Conservation (phyloP, 2,888 invertebrate species). For the Hemithea aestivaria region DNA sequence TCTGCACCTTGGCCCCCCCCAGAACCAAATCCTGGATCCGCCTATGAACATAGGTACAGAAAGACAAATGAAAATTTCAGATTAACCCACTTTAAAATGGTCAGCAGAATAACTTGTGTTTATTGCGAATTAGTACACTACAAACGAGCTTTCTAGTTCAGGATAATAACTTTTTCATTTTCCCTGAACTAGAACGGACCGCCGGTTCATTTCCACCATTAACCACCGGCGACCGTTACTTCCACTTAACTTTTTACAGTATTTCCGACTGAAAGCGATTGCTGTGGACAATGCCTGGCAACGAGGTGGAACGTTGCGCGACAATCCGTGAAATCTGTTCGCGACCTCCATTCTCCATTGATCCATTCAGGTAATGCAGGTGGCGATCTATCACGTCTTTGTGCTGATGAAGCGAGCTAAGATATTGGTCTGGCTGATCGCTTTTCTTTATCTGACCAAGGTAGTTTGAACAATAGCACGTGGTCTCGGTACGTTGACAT, state of each 20-base stretch:
- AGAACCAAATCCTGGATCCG: no score
- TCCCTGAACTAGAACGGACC: conserved; percentile 16
- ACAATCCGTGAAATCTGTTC: conserved; percentile 42
- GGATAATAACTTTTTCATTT: conserved; percentile 1
- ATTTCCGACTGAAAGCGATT: conserved; percentile 19
- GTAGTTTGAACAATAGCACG: no score
- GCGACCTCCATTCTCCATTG: conserved; percentile 30
- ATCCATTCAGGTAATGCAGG: conserved; percentile 17
- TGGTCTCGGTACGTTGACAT: no score
- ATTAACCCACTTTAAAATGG: no score
- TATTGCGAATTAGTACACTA: no score
- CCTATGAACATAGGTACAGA: no score
- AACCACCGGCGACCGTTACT: conserved; percentile 21
- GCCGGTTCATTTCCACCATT: conserved; percentile 20
- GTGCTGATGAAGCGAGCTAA: conserved; percentile 7
- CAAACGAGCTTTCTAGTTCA: no score
- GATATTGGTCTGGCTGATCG: background rate
- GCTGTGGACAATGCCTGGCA: conserved; percentile 36
- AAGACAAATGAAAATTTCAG: no score
- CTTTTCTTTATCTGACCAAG: no score
- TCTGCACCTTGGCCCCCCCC: no score
- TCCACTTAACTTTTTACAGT: conserved; percentile 21
- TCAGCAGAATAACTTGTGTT: no score
- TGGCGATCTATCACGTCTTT: conserved; percentile 26
- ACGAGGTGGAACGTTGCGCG: conserved; percentile 38